Evolutionary conservation across 2,113 vertebrate genomes (phyloP).

Genomic region (Cervus canadensis): DNA sequence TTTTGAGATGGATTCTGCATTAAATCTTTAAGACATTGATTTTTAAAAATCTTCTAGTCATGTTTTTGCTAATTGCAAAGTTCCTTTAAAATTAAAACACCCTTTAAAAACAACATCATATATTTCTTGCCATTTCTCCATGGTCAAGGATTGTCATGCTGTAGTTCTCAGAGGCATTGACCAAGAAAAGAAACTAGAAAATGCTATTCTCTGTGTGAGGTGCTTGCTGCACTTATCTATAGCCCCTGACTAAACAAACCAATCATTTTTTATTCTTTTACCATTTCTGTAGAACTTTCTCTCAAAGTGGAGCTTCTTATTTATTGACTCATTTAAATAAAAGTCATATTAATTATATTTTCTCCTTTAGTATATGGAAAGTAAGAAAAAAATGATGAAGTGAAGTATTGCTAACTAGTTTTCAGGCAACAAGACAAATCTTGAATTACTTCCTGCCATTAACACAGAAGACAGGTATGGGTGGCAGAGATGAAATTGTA

Average conservation of each 20-base stretch:
- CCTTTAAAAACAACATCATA: not conserved
- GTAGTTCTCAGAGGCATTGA: not conserved
- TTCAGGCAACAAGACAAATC: not conserved
- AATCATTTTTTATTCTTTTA: not conserved
- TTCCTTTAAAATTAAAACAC: not conserved
- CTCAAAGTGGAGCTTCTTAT: not conserved
- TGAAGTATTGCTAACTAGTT: not conserved
- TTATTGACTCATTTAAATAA: not conserved
- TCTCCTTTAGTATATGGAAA: not conserved
- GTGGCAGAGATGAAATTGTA: not conserved
- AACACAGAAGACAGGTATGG: not conserved
- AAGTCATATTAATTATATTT: not conserved
- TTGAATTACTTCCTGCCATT: not conserved
- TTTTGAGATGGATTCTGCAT: not conserved
- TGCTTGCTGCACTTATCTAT: not conserved
- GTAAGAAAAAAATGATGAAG: not conserved
- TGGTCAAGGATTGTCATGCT: not conserved
- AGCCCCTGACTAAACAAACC: not conserved
- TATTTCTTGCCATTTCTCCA: not conserved
- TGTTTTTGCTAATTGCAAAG: not conserved
- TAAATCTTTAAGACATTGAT: not conserved
- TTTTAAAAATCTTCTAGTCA: not conserved
- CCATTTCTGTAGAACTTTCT: not conserved
- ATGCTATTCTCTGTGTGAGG: not conserved
- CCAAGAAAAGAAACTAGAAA: not conserved